Evolutionary conservation across 2,113 vertebrate genomes (phyloP).

Genomic region (Apaloderma vittatum): DNA sequence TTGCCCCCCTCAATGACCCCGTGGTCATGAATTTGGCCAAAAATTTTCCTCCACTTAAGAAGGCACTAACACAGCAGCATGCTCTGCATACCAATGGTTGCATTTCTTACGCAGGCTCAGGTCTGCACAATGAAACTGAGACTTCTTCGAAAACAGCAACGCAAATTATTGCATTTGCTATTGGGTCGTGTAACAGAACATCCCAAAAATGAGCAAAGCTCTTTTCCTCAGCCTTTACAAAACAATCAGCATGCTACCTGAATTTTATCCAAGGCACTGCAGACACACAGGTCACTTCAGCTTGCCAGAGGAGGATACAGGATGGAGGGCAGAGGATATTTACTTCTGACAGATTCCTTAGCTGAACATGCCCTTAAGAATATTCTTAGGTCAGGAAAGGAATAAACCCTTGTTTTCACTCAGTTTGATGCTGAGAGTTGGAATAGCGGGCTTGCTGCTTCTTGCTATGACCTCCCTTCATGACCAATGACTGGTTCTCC

Average conservation of each 20-base stretch:
- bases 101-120: slow-evolving; percentile 29
- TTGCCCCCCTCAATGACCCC: no score
- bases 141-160: background rate
- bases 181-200: background rate
- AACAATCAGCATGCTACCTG: background rate
- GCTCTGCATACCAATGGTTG: background rate
- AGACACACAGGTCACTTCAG: background rate
- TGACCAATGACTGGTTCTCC: background rate
- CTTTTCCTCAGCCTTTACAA: background rate
- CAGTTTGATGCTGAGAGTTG: background rate
- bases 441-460: background rate
- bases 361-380: background rate
- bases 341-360: background rate
- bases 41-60: no score
- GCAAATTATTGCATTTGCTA: slow-evolving; percentile 7
- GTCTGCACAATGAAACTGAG: background rate
- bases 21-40: no score
- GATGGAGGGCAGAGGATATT: background rate
- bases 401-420: background rate
- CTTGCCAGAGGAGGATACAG: background rate
- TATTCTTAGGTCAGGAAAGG: background rate
- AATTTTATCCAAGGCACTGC: background rate
- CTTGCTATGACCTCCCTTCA: background rate
- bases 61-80: background rate
- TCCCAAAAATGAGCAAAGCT: background rate